Evolutionary conservation across 2,113 vertebrate genomes (phyloP).

Genomic region (Circaetus gallicus): DNA sequence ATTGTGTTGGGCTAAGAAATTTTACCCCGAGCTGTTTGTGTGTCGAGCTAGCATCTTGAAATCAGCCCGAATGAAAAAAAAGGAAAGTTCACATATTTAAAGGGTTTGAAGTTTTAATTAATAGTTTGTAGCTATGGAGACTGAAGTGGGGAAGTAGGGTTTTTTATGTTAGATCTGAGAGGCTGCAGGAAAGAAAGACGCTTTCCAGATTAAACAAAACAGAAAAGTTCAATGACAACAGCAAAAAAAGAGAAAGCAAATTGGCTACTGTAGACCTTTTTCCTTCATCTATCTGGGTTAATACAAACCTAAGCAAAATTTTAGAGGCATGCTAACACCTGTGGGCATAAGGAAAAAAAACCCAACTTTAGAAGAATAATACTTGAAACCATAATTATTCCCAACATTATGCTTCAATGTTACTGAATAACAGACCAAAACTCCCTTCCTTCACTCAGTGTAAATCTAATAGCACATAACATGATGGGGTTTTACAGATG

Average conservation of each 20-base stretch:
- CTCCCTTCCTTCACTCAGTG: background rate
- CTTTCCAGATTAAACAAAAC: background rate
- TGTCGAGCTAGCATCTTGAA: background rate
- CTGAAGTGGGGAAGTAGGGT: background rate
- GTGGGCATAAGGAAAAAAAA: background rate
- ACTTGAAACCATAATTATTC: background rate
- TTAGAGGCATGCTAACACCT: background rate
- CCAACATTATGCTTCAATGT: background rate
- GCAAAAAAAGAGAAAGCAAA: background rate
- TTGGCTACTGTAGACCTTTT: background rate
- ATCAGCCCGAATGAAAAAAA: background rate
- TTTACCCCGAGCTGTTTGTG: background rate
- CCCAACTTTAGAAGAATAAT: background rate
- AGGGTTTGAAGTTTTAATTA: background rate
- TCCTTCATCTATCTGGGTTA: background rate
- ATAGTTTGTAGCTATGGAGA: background rate
- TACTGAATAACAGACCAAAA: background rate
- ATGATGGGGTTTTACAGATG: background rate
- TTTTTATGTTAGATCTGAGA: background rate
- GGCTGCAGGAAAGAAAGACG: background rate
- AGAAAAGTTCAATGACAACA: background rate
- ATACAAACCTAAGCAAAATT: background rate
- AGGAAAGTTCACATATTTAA: background rate
- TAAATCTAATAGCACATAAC: background rate
- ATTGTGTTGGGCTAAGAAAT: background rate